A percentile compares a stretch with the other conserved stretches of the same genome.
Conservation (phyloP, 2,113 vertebrate genomes). For the Aptenodytes patagonicus region DNA sequence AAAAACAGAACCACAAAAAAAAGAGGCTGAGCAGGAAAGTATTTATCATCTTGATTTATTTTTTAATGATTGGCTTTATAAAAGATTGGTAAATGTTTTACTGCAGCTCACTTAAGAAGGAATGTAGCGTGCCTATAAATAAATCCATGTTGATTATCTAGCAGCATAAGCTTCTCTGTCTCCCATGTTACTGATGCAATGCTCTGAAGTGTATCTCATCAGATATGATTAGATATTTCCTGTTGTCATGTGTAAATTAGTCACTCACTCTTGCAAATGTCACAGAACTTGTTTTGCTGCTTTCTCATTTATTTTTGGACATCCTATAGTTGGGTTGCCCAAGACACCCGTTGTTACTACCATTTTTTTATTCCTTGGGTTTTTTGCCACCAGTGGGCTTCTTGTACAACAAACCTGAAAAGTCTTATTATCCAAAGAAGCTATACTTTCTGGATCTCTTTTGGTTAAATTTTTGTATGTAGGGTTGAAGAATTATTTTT, state of each 20-base stretch:
- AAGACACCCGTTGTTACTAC: not conserved
- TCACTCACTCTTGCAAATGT: conserved; percentile 5
- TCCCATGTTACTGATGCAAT: not conserved
- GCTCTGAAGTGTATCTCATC: not conserved
- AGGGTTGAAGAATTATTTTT: not conserved
- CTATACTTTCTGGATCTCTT: not conserved
- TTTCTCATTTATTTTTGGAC: not conserved
- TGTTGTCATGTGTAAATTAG: conserved; percentile 20
- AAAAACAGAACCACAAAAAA: not conserved
- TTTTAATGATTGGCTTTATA: not conserved
- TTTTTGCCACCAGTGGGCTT: not conserved
- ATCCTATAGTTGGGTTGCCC: not conserved
- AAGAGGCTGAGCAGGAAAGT: not conserved
- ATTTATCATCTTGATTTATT: not conserved
- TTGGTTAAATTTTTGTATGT: not conserved
- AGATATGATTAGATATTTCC: conserved; percentile 25
- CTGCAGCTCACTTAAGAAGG: not conserved
- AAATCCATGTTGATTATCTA: not conserved
- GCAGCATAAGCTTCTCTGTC: not conserved
- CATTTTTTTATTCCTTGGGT: fast-evolving
- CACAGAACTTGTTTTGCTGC: conserved; percentile 6
- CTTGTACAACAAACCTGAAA: not conserved
- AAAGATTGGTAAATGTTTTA: conserved; percentile 5
- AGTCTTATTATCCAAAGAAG: not conserved
- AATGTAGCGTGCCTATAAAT: not conserved